A percentile compares a stretch with the other conserved stretches of the same genome.
Evolutionary conservation across 1,140 invertebrate genomes (phyloP).

Genomic region (Eufriesea mexicana): DNA sequence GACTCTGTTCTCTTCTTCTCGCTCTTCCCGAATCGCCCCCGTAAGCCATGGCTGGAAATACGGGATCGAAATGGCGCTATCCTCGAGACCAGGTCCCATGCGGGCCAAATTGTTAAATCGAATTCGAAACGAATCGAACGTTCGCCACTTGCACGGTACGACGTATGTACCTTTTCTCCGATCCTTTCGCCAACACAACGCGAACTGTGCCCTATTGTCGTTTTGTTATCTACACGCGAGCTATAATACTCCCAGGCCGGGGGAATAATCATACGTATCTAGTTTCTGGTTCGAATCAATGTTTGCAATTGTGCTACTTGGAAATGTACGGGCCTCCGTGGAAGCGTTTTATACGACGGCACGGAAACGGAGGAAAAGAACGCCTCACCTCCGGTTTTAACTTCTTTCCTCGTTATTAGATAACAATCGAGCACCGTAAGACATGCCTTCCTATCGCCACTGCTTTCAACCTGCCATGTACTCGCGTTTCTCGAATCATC

Average conservation of each 20-base stretch:
- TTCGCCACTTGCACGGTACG: not conserved
- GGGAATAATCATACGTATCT: conserved; percentile 50
- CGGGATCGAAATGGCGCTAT: no score
- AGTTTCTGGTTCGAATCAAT: conserved; percentile 48
- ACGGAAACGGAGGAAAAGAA: conserved; percentile 21
- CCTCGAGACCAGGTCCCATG: not conserved
- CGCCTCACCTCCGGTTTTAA: not conserved
- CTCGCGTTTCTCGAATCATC: not conserved
- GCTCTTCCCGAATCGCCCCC: not conserved
- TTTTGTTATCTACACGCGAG: conserved; percentile 43
- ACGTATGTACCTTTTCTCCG: not conserved
- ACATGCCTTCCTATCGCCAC: conserved; percentile 6
- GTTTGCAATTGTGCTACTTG: conserved; percentile 47
- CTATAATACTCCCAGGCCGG: not conserved
- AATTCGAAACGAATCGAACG: not conserved
- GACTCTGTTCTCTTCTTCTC: not conserved
- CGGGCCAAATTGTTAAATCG: not conserved
- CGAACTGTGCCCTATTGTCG: conserved; percentile 33
- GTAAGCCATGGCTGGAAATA: not conserved
- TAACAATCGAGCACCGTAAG: conserved; percentile 16
- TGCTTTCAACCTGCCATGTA: not conserved
- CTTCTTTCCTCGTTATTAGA: conserved; percentile 32
- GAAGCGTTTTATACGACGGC: conserved; percentile 17
- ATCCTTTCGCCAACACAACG: conserved; percentile 9
- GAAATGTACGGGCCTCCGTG: conserved; percentile 24